Base-by-base conservation (phyloP, 2,797 vertebrate species). In the Balearica regulorum region DNA sequence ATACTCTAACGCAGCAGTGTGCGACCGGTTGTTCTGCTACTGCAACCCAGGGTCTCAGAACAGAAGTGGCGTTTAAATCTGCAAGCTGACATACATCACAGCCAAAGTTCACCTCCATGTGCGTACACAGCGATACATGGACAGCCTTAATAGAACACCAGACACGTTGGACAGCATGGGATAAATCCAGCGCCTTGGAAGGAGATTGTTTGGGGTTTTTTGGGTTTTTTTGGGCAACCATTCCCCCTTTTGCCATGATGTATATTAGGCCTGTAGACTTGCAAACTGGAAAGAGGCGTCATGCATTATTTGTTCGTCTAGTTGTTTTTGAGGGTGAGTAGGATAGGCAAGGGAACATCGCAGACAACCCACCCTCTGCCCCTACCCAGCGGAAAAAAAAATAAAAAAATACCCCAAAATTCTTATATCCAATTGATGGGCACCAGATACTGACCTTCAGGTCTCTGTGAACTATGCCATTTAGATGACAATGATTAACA, bases 391-490 rank as follows among this genome's bases (percentile, higher is more conserved):
- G 0, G 72, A 68, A 87, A 93, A 85, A 57, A 75, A 15, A 29
- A 53, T 16, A 53, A 53, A 16, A 13, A 41, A 35, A 73, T 79
- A 29, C 3, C 83, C 96, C 92, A 31, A 65, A 85, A 93, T 46
- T 93, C 90, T 95, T 92, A 96, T 96, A 98, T 97, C 97, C 94
- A 97, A 96, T 91, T 91, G 90, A 96, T 93, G 87, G 97, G 98
- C 97, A 97, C 95, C 98, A 98, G 96, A 98, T 99, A 99, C 99
- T 99, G 99, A 99, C 99, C 99, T 99, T 99, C 97, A 99, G 98
- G 98, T 99, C 99, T 98, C 99, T 99, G 99, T 99, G 99, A 97
- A 99, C 99, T 99, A 99, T 99, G 98, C 98, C 99, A 98, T 99
- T 99, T 98, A 99, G 98, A 97, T 99, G 99, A 98, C 99, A 99